A percentile compares a stretch with the other conserved stretches of the same genome.
These are phyloP conservation scores for Meda fulgida DNA, from an alignment of 2,797 vertebrate species.

Conservation along the genomic window DNA sequence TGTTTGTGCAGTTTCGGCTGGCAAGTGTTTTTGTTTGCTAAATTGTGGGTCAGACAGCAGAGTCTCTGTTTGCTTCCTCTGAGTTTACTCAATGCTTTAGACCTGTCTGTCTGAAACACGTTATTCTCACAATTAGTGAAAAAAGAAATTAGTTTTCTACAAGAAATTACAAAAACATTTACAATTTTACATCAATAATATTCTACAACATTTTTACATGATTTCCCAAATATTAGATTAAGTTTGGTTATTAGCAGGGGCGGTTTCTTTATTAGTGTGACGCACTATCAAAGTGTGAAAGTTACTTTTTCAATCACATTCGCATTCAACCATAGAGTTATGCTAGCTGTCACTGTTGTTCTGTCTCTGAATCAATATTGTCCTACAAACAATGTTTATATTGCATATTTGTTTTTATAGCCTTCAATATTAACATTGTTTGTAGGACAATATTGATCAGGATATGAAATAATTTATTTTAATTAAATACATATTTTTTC, in stretches of 20 bases:
- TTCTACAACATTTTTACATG: neutral
- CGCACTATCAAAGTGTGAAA: no score
- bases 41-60: slow-evolving; percentile 58
- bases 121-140: slow-evolving; percentile 5
- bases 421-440: no score
- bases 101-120: slow-evolving; percentile 4
- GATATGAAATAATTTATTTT: no score
- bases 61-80: slow-evolving; percentile 58
- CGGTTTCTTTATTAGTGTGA: no score
- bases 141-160: neutral
- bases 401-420: no score
- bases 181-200: neutral
- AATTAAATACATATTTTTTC: no score
- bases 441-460: no score
- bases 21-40: slow-evolving; percentile 65
- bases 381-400: no score
- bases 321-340: no score
- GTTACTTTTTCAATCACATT: no score
- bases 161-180: neutral
- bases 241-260: neutral
- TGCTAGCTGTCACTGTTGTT: no score
- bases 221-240: neutral
- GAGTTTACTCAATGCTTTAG: slow-evolving; percentile 43
- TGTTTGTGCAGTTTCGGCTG: slow-evolving; percentile 59
- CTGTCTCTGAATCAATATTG: no score